Evolutionary conservation across 2,797 vertebrate genomes (phyloP), one percentile per base, ranked within the genome.

Genomic region (Nannoperca obscura): DNA sequence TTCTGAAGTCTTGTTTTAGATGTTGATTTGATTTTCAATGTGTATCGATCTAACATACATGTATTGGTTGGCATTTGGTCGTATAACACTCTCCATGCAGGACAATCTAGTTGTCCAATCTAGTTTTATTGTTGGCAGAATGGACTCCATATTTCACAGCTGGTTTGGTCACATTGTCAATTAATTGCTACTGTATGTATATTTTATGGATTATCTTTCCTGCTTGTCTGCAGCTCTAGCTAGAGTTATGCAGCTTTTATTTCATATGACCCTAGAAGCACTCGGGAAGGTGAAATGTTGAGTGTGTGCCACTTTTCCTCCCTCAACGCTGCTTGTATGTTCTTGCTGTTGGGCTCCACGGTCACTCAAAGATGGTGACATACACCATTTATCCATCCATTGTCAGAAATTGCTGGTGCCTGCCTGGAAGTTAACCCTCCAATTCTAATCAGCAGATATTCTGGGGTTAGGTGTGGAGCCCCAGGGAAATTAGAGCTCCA

Each of bases 401-500:
- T 82, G 73, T 82, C 71, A 70, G 66, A 69, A 62, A 64, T 70
- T 36, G 63, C 58, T 40, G 34, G 38, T 60, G 62, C 49, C 70
- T 64, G 71, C 53, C 65, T 61, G 44, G 27, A 59, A 60, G 27
- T 81, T 70, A 74, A 82, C 58, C 50, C 54, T 46, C 30, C 53
- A 68, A 1, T 74, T 70, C 22, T 78, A 71, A 87, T 86, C 78
- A 82, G 72, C 30, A 72, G 62, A 59, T 77, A 76, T 63, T 78
- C 53, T 42, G 49, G 50, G 38, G 65, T 69, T 44, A 38, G 34
- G 11, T 68, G 32, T 36, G 62, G 44, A 71, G 63, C 85, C 74
- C 76, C 3, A 1, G 83, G 79, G 74, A 90, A 90, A 88, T 88
- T 74, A 82, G 22, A 52, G 5, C 52, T 65, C 15, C 19, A 69